A percentile compares a stretch with the other conserved stretches of the same genome.
phyloP scores from a whole-genome alignment of 2,888 invertebrate genomes.

The Lissonota sp. region DNA sequence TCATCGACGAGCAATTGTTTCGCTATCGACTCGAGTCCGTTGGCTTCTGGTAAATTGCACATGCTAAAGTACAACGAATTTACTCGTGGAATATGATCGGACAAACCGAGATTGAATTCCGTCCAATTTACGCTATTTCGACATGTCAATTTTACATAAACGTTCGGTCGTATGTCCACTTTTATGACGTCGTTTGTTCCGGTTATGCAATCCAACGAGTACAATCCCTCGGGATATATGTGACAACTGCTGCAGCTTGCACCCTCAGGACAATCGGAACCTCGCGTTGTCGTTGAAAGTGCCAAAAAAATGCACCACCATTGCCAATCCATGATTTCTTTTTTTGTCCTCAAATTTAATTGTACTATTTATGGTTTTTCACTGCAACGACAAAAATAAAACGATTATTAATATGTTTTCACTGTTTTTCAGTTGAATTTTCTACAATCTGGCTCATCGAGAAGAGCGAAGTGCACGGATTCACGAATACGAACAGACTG shows the following conservation, averaged over 20 bases:
- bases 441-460: too few species aligned
- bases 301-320: slow-evolving; percentile 44
- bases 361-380: not conserved
- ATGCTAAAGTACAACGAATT: slow-evolving; percentile 64
- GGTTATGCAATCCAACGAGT: slow-evolving; percentile 68
- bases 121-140: slow-evolving; percentile 67
- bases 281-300: slow-evolving; percentile 23
- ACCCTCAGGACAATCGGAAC: slow-evolving; percentile 66
- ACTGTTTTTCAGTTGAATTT: not conserved
- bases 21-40: slow-evolving; percentile 68
- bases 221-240: slow-evolving; percentile 43
- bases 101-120: slow-evolving; percentile 65
- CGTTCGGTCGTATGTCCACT: slow-evolving; percentile 64
- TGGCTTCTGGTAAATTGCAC: slow-evolving; percentile 70
- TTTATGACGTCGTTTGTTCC: slow-evolving; percentile 60
- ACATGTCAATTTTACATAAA: slow-evolving; percentile 68
- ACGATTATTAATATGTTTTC: not conserved
- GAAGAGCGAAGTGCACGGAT: too few species aligned
- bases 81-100: slow-evolving; percentile 14
- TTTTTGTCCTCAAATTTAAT: not conserved
- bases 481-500: too few species aligned
- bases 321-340: slow-evolving; percentile 46
- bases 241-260: slow-evolving; percentile 64
- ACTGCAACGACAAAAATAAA: slow-evolving; percentile 25
- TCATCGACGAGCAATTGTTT: slow-evolving; percentile 65